Percentiles rank a stretch among this genome's conserved stretches.
These are phyloP conservation scores for Mus caroli DNA, from an alignment of 2,797 vertebrate genomes.

Conservation along the genomic window DNA sequence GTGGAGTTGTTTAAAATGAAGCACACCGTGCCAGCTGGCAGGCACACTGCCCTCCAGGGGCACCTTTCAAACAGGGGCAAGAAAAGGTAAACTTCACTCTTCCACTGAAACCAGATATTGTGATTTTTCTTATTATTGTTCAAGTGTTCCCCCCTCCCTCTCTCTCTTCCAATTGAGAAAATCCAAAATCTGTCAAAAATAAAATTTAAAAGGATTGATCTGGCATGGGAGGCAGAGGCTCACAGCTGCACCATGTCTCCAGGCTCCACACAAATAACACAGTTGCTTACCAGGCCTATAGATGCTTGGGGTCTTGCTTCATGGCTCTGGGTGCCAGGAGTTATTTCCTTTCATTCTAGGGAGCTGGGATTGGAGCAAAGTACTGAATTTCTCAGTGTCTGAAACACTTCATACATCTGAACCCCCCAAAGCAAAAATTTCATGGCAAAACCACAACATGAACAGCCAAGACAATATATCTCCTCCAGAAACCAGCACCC, in stretches of 20 bases:
- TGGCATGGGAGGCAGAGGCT: neutral
- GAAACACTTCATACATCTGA: neutral
- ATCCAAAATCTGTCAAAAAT: constrained; percentile 49
- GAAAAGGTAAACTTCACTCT: constrained; percentile 67
- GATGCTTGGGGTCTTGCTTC: neutral
- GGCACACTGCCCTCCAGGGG: neutral
- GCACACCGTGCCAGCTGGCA: neutral
- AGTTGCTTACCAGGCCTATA: neutral
- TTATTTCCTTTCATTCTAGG: constrained; percentile 14
- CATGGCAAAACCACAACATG: neutral
- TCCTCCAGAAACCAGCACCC: neutral
- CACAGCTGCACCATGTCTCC: accelerated
- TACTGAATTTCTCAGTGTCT: constrained; percentile 11
- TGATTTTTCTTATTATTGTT: constrained; percentile 42
- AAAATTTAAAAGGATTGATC: constrained; percentile 22
- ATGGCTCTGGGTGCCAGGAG: neutral
- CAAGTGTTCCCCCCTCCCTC: neutral
- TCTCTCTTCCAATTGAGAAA: constrained; percentile 37
- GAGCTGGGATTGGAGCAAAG: neutral
- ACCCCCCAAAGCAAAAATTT: neutral
- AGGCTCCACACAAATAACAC: neutral
- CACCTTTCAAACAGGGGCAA: neutral
- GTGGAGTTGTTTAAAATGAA: constrained; percentile 29
- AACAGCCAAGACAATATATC: neutral
- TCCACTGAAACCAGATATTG: constrained; percentile 57